Base-by-base conservation (phyloP, 2,888 invertebrate genomes). In the Tanypteryx hageni region DNA sequence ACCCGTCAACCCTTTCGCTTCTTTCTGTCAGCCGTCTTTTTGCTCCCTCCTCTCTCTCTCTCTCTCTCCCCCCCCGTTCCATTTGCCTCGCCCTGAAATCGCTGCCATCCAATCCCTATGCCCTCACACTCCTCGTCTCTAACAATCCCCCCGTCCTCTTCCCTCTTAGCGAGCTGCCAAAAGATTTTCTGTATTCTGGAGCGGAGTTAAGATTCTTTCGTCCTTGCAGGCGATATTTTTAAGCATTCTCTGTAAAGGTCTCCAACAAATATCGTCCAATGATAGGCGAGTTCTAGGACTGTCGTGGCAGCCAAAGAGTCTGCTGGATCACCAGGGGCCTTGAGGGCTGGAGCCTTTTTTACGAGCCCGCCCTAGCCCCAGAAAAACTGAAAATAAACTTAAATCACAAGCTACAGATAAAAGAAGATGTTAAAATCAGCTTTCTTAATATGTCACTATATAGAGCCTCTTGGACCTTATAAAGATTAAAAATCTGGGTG, bases 161-260 rank as follows among this genome's bases (percentile, higher is more conserved):
- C 68, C 76, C 76, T 76, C 22, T 27, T 22, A 76, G 76, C 76
- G 27, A 76, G 27, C 22, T 76, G 76, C 76, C 76, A 27, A 76
- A 76, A 76, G 76, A 27, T 76, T 76, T 76, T 76, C 76, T 27
- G 76, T 76, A 22, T 76, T 76, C 27, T 76, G 76, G 76, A 76
- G 27, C 76, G 18, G 27, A 76, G 76, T 76, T n/a, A 76, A 18
- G 22, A 76, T 76, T 76, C 22, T 27, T 76, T 27, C 27, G 76
- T 76, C 76, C 76, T 76, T 27, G 22, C 27, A 22, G n/a, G 68
- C 22, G 76, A 76, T 76, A 76, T 76, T 76, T 76, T 76, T 76
- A 76, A 76, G 76, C 27, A 76, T 22, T 27, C 22, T 76, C 44
- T 27, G 27, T 13, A 76, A 76, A 76, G 27, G 8, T n/a, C 76